A percentile compares a stretch with the other conserved stretches of the same genome.
These are phyloP conservation scores for Enteromius unitaeniatus DNA, from an alignment of 2,797 vertebrate species.

Conservation along the genomic window DNA sequence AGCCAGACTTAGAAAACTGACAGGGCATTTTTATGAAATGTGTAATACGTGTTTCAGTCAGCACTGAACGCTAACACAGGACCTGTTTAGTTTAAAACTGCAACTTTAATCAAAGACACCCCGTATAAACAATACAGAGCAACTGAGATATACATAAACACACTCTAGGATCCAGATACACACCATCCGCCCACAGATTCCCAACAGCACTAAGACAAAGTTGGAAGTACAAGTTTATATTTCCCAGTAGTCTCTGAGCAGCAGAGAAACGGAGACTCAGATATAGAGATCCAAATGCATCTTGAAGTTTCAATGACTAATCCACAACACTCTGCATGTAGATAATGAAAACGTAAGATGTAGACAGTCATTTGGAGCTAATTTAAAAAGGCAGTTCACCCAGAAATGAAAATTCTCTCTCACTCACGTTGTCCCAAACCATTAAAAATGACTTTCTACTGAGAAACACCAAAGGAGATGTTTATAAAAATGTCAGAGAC, in stretches of 20 bases:
- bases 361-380: neutral
- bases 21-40: neutral
- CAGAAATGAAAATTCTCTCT: neutral
- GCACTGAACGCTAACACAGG: neutral
- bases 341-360: neutral
- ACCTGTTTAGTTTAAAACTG: neutral
- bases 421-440: neutral
- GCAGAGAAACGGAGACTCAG: conserved; percentile 27
- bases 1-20: neutral
- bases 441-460: neutral
- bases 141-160: neutral
- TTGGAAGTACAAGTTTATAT: conserved; percentile 24
- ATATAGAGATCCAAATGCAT: conserved; percentile 27
- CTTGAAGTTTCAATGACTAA: conserved; percentile 1
- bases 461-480: neutral
- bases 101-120: conserved; percentile 24
- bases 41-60: neutral
- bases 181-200: conserved; percentile 37
- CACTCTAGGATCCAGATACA: conserved; percentile 5
- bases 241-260: conserved; percentile 27
- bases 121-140: neutral
- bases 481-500: neutral
- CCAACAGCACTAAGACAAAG: conserved; percentile 21
- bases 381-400: neutral
- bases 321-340: neutral